Conservation (phyloP, 1,140 invertebrate genomes). For the Drosophila albomicans region DNA sequence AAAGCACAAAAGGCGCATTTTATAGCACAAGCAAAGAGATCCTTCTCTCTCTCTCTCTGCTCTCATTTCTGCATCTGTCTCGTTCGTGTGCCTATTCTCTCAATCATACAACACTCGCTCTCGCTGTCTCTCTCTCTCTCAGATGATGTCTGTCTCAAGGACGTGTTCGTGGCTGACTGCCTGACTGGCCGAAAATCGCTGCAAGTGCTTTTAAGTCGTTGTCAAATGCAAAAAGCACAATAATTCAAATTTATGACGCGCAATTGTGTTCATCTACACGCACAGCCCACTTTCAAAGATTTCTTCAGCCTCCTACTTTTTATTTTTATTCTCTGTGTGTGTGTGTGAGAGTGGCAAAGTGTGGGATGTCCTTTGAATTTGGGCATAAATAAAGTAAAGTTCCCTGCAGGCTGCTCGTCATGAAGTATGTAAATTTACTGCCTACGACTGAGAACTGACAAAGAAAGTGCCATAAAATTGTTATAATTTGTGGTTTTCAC, state of each 20-base stretch:
- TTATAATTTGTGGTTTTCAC: conserved; percentile 76
- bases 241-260: conserved; percentile 82
- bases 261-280: conserved; percentile 76
- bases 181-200: conserved; percentile 74
- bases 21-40: conserved; percentile 28
- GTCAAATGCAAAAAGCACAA: conserved; percentile 82
- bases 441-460: conserved; percentile 45
- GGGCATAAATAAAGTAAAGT: conserved; percentile 73
- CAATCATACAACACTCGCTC: background rate
- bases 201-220: conserved; percentile 82
- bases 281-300: conserved; percentile 60
- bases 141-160: conserved; percentile 64
- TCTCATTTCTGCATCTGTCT: background rate
- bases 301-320: conserved; percentile 20
- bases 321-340: conserved; percentile 5
- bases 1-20: conserved; percentile 60
- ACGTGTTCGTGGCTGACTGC: conserved; percentile 69
- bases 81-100: conserved; percentile 5
- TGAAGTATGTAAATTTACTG: conserved; percentile 78
- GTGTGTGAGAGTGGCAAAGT: background rate
- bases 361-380: conserved; percentile 48
- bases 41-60: background rate
- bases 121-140: background rate
- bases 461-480: conserved; percentile 71
- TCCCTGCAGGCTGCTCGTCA: conserved; percentile 72